These are phyloP conservation scores for Homalodisca vitripennis DNA, from an alignment of 1,140 invertebrate species.

Conservation along the genomic window DNA sequence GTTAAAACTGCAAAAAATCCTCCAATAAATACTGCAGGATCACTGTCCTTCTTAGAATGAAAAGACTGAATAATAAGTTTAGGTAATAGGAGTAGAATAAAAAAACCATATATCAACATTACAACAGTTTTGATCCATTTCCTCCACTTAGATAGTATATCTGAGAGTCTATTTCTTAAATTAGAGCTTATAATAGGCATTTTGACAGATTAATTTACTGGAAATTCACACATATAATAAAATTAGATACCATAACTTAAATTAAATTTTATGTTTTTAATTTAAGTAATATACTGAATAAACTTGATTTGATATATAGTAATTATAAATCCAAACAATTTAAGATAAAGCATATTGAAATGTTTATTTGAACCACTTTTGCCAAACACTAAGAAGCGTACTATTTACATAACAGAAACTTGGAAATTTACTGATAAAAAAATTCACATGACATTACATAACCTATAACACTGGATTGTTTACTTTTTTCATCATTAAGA, in stretches of 20 bases:
- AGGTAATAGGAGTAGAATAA: conserved; percentile 81
- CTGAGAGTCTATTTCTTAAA: conserved; percentile 6
- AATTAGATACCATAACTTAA: too few relatives aligned
- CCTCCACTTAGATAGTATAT: conserved; percentile 64
- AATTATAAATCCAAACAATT: neutral
- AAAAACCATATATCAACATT: conserved; percentile 73
- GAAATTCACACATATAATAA: too few relatives aligned
- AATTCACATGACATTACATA: conserved; percentile 14
- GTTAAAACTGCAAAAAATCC: conserved; percentile 89
- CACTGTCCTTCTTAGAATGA: conserved; percentile 68
- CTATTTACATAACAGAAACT: neutral
- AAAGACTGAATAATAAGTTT: conserved; percentile 48
- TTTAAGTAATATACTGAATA: neutral
- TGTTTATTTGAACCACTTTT: neutral
- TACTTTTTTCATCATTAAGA: neutral
- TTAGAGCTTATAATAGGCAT: neutral
- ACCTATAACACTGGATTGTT: conserved; percentile 2
- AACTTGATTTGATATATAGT: neutral
- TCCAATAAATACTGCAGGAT: conserved; percentile 64
- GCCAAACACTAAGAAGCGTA: neutral
- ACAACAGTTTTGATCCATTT: conserved; percentile 85
- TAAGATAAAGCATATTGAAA: neutral
- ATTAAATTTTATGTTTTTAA: too few relatives aligned
- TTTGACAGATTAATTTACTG: neutral
- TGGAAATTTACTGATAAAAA: too few relatives aligned